These are phyloP conservation scores for Pollimyrus isidori DNA, from an alignment of 2,113 vertebrate genomes.

Conservation along the genomic window DNA sequence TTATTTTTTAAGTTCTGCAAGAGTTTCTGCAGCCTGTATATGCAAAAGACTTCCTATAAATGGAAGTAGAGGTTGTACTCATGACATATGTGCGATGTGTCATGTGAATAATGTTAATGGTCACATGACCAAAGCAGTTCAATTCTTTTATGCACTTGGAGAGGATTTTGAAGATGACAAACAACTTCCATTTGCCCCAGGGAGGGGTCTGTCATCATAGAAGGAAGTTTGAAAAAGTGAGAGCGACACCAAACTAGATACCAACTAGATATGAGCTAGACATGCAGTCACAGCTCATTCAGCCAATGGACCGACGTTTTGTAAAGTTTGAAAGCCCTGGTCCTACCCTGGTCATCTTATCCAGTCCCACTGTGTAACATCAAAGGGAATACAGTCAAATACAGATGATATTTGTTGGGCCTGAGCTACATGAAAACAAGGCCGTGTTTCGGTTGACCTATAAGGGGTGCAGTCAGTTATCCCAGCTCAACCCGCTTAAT, in stretches of 20 bases:
- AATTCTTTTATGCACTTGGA: neutral
- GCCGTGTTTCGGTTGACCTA: neutral
- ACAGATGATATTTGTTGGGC: neutral
- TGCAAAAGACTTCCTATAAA: neutral
- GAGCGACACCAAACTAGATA: neutral
- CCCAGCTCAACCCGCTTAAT: neutral
- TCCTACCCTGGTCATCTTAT: neutral
- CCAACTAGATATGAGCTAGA: neutral
- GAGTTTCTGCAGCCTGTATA: neutral
- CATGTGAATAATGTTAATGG: neutral
- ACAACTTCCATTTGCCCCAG: neutral
- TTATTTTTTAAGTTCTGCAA: neutral
- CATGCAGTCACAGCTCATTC: neutral
- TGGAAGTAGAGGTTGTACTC: neutral
- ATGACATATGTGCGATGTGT: neutral
- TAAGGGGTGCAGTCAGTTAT: neutral
- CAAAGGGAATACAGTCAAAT: neutral
- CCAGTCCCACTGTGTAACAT: neutral
- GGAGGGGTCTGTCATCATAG: neutral
- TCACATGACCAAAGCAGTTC: neutral
- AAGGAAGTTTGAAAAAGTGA: neutral
- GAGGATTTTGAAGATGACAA: neutral
- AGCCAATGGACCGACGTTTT: neutral
- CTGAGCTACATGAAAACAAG: neutral
- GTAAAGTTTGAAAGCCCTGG: neutral